Conservation (phyloP, 2,797 vertebrate genomes). For the Martes flavigula region DNA sequence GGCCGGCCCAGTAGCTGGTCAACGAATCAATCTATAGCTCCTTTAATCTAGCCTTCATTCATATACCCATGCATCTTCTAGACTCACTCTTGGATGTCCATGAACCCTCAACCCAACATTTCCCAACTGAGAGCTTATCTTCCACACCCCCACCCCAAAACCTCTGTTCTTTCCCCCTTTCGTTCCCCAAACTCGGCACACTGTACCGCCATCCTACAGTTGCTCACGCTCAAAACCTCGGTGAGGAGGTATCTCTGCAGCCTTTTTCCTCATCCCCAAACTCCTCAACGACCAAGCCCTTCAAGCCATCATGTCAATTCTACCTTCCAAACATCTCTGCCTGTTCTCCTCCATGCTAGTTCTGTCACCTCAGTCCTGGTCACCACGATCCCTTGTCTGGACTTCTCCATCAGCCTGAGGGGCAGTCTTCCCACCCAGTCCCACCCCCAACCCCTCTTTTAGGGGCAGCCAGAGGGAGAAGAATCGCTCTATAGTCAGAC, state of each 20-base stretch:
- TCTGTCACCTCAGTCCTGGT: not conserved
- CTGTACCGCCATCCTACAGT: not conserved
- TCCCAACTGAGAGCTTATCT: not conserved
- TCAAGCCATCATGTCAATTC: not conserved
- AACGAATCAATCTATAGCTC: not conserved
- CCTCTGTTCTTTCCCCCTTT: not conserved
- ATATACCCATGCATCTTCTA: not conserved
- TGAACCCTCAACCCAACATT: not conserved
- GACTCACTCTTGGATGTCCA: not conserved
- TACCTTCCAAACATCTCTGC: not conserved
- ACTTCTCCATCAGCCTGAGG: not conserved
- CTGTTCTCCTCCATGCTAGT: not conserved
- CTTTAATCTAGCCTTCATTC: not conserved
- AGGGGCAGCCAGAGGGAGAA: not conserved
- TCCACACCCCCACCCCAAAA: not conserved
- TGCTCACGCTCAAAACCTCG: not conserved
- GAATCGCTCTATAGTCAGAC: not conserved
- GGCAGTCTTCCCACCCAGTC: not conserved
- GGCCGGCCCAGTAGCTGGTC: not conserved
- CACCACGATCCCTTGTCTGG: not conserved
- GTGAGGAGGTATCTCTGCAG: not conserved
- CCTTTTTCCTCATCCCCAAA: not conserved
- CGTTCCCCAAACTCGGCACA: not conserved
- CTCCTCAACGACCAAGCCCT: not conserved
- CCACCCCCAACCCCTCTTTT: not conserved